A percentile compares a stretch with the other conserved stretches of the same genome.
These are phyloP conservation scores for Pandion haliaetus DNA, from an alignment of 2,113 vertebrate genomes.

Conservation along the genomic window DNA sequence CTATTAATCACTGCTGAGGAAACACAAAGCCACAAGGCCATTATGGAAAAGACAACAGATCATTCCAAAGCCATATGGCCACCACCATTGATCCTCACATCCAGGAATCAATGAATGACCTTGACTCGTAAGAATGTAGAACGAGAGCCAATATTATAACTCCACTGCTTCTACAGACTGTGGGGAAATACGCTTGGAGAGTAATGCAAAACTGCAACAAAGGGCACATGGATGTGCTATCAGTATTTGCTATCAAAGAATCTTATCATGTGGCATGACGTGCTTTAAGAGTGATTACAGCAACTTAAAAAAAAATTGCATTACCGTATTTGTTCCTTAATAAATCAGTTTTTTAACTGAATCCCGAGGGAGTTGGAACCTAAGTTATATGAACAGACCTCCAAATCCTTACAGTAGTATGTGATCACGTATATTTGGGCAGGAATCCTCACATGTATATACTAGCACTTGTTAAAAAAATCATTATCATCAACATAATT, in stretches of 20 bases:
- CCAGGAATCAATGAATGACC: constrained; percentile 59
- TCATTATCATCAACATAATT: not conserved
- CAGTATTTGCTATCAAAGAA: constrained; percentile 9
- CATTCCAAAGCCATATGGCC: constrained; percentile 63
- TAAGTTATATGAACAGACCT: not conserved
- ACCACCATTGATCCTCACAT: constrained; percentile 52
- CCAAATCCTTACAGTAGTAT: not conserved
- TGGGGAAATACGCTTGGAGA: not conserved
- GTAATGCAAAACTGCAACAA: constrained; percentile 53
- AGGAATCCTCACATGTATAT: not conserved
- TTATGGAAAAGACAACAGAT: constrained; percentile 63
- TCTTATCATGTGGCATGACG: not conserved
- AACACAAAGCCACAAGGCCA: constrained; percentile 49
- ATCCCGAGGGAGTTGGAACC: not conserved
- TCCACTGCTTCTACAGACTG: not conserved
- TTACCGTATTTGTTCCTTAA: constrained; percentile 37
- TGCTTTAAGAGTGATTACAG: constrained; percentile 36
- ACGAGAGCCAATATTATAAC: constrained; percentile 31
- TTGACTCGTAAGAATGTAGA: constrained; percentile 60
- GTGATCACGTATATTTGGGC: not conserved
- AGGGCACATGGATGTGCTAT: not conserved
- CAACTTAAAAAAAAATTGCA: not conserved
- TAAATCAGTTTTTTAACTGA: constrained; percentile 31
- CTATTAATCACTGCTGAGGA: constrained; percentile 66
- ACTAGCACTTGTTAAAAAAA: not conserved